Conservation (phyloP, 1,140 invertebrate species). For the Drosophila repleta region DNA sequence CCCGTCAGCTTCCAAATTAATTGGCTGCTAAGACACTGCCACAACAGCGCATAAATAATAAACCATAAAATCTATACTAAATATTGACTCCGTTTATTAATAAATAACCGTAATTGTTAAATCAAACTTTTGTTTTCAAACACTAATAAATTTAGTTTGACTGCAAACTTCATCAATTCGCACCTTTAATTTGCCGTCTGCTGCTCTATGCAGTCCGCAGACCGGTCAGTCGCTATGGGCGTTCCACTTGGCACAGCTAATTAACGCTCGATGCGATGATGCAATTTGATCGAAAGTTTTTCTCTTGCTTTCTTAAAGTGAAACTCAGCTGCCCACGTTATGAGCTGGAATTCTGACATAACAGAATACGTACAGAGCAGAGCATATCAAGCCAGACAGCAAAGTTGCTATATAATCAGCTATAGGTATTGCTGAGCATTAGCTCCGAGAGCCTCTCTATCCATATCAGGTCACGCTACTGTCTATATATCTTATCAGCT, state of each 20-base stretch:
- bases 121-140: constrained; percentile 13
- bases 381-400: no score
- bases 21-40: constrained; percentile 30
- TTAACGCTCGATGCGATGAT: constrained; percentile 53
- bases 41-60: constrained; percentile 24
- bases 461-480: no score
- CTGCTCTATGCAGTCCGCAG: neutral
- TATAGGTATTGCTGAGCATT: no score
- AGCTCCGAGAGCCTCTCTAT: no score
- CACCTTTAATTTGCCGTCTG: constrained; percentile 59
- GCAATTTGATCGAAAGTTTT: constrained; percentile 24
- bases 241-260: constrained; percentile 20
- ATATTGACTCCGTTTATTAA: constrained; percentile 15
- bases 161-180: constrained; percentile 60
- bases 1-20: constrained; percentile 23
- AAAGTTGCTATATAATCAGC: no score
- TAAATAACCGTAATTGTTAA: constrained; percentile 6
- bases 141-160: constrained; percentile 36
- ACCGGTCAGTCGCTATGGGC: constrained; percentile 33
- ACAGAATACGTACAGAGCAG: no score
- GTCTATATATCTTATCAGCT: no score
- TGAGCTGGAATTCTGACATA: no score
- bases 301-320: neutral
- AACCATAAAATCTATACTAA: constrained; percentile 5
- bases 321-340: neutral